phyloP scores from a whole-genome alignment of 2,888 invertebrate species.

The Aspidapion aeneum region DNA sequence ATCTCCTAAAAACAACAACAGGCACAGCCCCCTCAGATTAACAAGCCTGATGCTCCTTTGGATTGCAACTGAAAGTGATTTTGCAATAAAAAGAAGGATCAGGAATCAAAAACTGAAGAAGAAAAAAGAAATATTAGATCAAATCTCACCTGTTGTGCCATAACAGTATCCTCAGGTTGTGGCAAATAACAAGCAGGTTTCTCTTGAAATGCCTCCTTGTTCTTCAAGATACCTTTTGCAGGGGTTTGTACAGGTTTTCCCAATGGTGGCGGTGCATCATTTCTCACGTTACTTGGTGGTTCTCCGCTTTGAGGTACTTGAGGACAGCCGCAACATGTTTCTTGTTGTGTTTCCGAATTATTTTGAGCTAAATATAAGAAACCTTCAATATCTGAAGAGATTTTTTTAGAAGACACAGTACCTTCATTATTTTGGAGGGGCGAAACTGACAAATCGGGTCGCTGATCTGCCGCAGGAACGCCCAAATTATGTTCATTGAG shows the following conservation, averaged over 20 bases:
- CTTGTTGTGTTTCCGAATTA: too few relatives aligned
- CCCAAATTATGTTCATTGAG: conserved; percentile 33
- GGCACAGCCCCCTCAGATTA: too few relatives aligned
- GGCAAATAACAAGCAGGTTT: conserved; percentile 51
- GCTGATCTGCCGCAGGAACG: conserved; percentile 29
- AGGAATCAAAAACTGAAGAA: too few relatives aligned
- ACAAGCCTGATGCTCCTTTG: too few relatives aligned
- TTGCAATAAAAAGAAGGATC: too few relatives aligned
- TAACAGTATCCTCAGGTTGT: conserved; percentile 49
- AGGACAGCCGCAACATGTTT: conserved; percentile 13
- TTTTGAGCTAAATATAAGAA: too few relatives aligned
- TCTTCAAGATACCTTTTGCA: conserved; percentile 1
- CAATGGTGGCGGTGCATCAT: neutral
- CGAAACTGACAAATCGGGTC: conserved; percentile 33
- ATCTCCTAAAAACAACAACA: too few relatives aligned
- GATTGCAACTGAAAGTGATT: too few relatives aligned
- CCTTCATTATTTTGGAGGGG: conserved; percentile 19
- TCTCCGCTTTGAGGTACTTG: neutral
- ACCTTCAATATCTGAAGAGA: too few relatives aligned
- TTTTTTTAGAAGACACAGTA: too few relatives aligned
- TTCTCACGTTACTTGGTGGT: neutral
- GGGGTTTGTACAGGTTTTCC: neutral
- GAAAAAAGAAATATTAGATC: too few relatives aligned
- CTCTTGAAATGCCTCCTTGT: neutral
- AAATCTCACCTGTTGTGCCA: conserved; percentile 31